Evolutionary conservation across 1,140 invertebrate species (phyloP), one percentile per base, ranked within the genome.

Genomic region (Holcopasites calliopsidis): DNA sequence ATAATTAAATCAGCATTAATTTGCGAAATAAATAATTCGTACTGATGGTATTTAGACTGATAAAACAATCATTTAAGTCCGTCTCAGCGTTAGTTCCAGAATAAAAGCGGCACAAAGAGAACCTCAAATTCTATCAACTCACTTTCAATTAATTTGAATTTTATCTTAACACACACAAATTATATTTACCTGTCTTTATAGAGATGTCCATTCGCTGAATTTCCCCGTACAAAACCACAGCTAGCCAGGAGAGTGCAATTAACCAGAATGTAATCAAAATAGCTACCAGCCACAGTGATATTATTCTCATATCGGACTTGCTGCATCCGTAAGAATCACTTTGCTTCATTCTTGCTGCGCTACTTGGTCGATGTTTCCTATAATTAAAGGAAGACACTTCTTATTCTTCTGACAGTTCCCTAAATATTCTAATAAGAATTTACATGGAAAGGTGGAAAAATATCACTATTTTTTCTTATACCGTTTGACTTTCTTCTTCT

Each of bases 401-500:
- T 2, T 11, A 8, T 10, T 4, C 57, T 28, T 16, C n/a, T n/a
- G n/a, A n/a, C n/a, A n/a, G n/a, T n/a, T n/a, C n/a, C n/a, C n/a
- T 6, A 38, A 2, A 18, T n/a, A 16, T 10, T 21, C 2, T n/a
- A n/a, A n/a, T n/a, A n/a, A 62, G 11, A 44, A 47, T 31, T 62
- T n/a, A 4, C 18, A 7, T 5, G n/a, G 6, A 16, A 10, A 1
- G 11, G 18, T 3, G 18, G 35, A 52, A 38, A n/a, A 38, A 7
- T 16, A 18, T 3, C 21, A 10, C 2, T 6, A 26, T 31, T 21
- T 31, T 13, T 6, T 5, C 21, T 74, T 92, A n/a, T n/a, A 93
- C 92, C 92, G 89, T 79, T 91, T 92, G 18, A 92, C 89, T 86
- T 93, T 94, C 76, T 93, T 93, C 80, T 93, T 93, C 79, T 92